phyloP scores from a whole-genome alignment of 2,888 invertebrate genomes.

The Eupithecia centaureata region DNA sequence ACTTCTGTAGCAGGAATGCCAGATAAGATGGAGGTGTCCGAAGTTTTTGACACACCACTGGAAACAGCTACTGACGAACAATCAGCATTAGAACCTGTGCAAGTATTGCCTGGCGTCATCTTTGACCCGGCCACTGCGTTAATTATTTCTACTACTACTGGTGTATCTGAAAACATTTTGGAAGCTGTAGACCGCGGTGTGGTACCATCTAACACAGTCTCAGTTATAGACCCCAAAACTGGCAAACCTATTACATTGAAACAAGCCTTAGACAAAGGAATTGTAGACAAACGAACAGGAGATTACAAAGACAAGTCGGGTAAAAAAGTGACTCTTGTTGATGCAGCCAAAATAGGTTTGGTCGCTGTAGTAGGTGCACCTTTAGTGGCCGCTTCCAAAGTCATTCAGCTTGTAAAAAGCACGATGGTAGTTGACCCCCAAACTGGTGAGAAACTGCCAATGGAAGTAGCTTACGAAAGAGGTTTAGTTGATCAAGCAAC shows the following conservation, averaged over 20 bases:
- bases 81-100: conserved; percentile 86
- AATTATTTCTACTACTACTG: conserved; percentile 88
- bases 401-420: conserved; percentile 86
- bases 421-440: conserved; percentile 90
- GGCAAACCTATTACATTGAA: conserved; percentile 87
- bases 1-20: conserved; percentile 88
- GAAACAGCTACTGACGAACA: conserved; percentile 61
- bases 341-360: conserved; percentile 91
- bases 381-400: conserved; percentile 87
- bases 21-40: conserved; percentile 88
- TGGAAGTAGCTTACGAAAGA: conserved; percentile 91
- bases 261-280: conserved; percentile 90
- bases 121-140: conserved; percentile 91
- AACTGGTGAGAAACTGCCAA: conserved; percentile 90
- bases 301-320: conserved; percentile 87
- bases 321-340: conserved; percentile 86
- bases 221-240: conserved; percentile 88
- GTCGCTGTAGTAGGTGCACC: conserved; percentile 90
- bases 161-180: conserved; percentile 88
- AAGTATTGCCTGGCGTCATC: conserved; percentile 88
- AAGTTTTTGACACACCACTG: conserved; percentile 59
- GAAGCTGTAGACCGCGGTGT: conserved; percentile 90
- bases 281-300: conserved; percentile 88
- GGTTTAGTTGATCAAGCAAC: conserved; percentile 87
- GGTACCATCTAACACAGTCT: conserved; percentile 87